phyloP scores from a whole-genome alignment of 1,140 invertebrate species.

The Drosophila auraria region DNA sequence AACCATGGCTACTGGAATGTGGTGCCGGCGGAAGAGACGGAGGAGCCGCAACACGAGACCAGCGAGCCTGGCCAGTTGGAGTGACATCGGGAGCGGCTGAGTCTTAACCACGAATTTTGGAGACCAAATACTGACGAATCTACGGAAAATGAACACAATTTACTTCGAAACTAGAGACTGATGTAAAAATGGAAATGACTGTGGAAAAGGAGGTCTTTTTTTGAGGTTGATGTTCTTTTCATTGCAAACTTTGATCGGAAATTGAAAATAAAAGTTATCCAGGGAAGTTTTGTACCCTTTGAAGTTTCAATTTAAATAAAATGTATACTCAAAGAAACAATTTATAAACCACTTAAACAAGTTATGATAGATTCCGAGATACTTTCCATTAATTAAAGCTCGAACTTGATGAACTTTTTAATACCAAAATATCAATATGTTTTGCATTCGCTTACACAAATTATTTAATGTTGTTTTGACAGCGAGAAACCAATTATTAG shows the following conservation, averaged over 20 bases:
- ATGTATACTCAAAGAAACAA: too few species aligned
- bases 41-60: not conserved
- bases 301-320: not conserved
- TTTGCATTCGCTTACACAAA: not conserved
- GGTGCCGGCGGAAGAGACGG: slow-evolving; percentile 18
- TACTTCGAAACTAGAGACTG: not conserved
- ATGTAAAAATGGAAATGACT: not conserved
- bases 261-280: not conserved
- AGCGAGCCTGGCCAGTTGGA: not conserved
- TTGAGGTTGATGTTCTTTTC: not conserved
- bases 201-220: not conserved
- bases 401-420: too few species aligned
- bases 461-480: not conserved
- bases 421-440: not conserved
- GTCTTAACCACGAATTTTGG: slow-evolving; percentile 21
- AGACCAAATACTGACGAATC: slow-evolving; percentile 11
- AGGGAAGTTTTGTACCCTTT: not conserved
- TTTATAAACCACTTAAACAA: not conserved
- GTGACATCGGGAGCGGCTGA: not conserved
- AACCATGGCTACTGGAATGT: slow-evolving; percentile 12
- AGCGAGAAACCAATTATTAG: slow-evolving; percentile 50
- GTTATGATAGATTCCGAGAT: too few species aligned
- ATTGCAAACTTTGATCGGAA: not conserved
- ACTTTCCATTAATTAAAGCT: not conserved
- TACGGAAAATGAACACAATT: slow-evolving; percentile 1